phyloP scores from a whole-genome alignment of 2,113 vertebrate species.

The Heptranchias perlo region DNA sequence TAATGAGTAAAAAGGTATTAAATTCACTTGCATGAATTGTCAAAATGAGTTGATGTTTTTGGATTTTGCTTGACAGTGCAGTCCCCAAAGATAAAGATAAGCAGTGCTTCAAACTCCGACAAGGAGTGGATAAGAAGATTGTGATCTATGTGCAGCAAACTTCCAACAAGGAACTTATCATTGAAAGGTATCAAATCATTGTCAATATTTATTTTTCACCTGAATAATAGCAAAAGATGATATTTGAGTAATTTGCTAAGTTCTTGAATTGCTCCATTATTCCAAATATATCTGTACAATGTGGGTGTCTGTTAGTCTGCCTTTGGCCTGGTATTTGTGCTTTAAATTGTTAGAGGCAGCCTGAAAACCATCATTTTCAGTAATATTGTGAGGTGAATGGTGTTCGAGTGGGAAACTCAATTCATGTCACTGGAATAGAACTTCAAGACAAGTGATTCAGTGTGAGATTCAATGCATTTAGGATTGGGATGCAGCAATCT shows the following conservation, averaged over 20 bases:
- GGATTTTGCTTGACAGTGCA: slow-evolving; percentile 60
- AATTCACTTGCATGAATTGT: background rate
- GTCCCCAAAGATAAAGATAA: slow-evolving; percentile 97
- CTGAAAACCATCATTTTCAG: background rate
- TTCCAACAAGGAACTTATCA: slow-evolving; percentile 93
- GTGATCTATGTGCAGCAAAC: slow-evolving; percentile 95
- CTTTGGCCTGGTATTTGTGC: background rate
- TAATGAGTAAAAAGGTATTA: too few species aligned
- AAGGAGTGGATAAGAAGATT: slow-evolving; percentile 95
- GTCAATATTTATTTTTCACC: slow-evolving; percentile 36
- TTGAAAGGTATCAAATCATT: slow-evolving; percentile 77
- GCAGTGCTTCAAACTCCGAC: slow-evolving; percentile 94
- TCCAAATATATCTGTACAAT: background rate
- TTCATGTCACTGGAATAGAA: background rate
- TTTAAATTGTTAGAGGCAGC: background rate
- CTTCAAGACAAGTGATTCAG: background rate
- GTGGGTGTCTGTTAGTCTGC: background rate
- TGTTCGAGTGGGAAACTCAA: background rate
- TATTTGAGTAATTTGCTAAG: slow-evolving; percentile 9
- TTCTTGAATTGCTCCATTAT: background rate
- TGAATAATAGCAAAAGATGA: background rate
- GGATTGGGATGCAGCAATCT: background rate
- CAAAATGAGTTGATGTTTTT: slow-evolving; percentile 5
- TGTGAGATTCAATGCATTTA: background rate
- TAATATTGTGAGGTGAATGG: background rate